These are phyloP conservation scores for Tipula unca DNA, from an alignment of 2,888 invertebrate species.

Conservation along the genomic window DNA sequence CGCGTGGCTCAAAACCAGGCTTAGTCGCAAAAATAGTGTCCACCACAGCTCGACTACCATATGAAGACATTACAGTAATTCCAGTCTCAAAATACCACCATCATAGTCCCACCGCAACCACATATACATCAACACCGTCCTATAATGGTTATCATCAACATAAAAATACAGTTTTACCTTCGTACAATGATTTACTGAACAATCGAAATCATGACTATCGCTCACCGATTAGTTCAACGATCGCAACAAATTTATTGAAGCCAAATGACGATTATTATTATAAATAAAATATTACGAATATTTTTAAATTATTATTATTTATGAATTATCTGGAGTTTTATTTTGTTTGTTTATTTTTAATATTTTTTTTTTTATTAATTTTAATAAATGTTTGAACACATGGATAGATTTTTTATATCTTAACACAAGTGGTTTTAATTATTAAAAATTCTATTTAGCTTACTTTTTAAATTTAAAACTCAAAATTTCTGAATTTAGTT, in stretches of 20 bases:
- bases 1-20: not conserved
- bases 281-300: not conserved
- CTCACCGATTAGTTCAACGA: not conserved
- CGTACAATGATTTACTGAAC: not conserved
- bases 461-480: too few relatives aligned
- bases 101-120: not conserved
- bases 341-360: not conserved
- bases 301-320: not conserved
- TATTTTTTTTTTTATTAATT: not conserved
- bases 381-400: not conserved
- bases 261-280: not conserved
- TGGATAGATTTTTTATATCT: not conserved
- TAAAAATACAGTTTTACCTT: not conserved
- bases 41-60: not conserved
- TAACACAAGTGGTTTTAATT: not conserved
- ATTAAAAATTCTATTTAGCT: too few relatives aligned
- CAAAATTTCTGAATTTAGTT: too few relatives aligned
- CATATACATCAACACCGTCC: not conserved
- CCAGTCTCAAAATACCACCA: not conserved
- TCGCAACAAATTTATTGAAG: not conserved
- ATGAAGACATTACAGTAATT: not conserved
- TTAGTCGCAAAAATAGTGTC: not conserved
- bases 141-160: not conserved
- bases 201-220: not conserved
- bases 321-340: not conserved